Evolutionary conservation across 2,113 vertebrate species (phyloP), one percentile per base, ranked within the genome.

Genomic region (Nesogale talazaci): DNA sequence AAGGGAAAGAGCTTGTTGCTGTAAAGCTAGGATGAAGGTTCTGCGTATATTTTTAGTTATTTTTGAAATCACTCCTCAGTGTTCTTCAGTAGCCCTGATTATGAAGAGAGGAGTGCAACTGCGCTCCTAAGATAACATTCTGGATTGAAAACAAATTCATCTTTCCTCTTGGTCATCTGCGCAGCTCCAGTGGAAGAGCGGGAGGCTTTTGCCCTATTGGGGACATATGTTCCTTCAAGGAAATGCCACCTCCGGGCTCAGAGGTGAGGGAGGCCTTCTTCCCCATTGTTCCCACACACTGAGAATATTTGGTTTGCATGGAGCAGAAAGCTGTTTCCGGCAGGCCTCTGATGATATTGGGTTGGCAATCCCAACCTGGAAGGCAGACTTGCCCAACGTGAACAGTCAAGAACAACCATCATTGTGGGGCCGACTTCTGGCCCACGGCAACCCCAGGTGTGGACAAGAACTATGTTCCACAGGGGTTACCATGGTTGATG

Each of bases 101-200:
- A 72, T 4, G 82, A 63, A 63, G 69, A 42, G 34, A 7, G 36
- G 29, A 38, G 70, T 77, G 40, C n/a, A 23, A n/a, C 31, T 46
- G 34, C 42, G 25, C 52, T 75, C 29, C 25, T 46, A 59, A 76
- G 27, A 90, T 52, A 52, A 52, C 46, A 46, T 31, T 59, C 46
- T 59, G 38, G 20, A 9, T 61, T 86, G 46, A 52, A 11, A 11
- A 52, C 46, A 52, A 78, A 77, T 92, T 93, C 81, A 72, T 36
- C n/a, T n/a, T n/a, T 67, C 4, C 16, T 36, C 38, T 10, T 46
- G 20, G 59, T 94, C 10, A 40, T 92, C 63, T 88, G 56, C 87
- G 76, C 38, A 79, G 75, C 90, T 57, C 20, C 8, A 75, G 92
- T 89, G 91, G 93, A 94, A 95, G 87, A 88, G 70, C 72, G 89